Percentiles rank a stretch among this genome's conserved stretches.
phyloP scores from a whole-genome alignment of 2,797 vertebrate genomes.

The Danio jaintianensis region DNA sequence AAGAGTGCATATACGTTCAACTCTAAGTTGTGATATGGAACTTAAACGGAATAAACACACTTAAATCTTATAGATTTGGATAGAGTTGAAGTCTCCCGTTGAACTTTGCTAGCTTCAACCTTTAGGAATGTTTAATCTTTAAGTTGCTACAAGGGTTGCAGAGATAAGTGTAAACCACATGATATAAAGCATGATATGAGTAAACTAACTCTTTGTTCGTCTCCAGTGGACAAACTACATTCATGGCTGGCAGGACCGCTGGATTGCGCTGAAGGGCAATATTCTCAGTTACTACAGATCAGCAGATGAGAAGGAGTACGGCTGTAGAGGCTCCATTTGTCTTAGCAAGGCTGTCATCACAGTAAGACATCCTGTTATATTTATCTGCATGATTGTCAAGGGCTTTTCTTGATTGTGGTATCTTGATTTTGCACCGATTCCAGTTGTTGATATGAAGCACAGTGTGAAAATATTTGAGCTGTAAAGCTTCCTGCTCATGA shows the following conservation, averaged over 20 bases:
- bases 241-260: conserved; percentile 98
- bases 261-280: conserved; percentile 95
- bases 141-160: neutral
- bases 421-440: neutral
- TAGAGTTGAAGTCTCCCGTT: neutral
- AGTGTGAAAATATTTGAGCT: neutral
- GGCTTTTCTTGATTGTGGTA: neutral
- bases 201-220: conserved; percentile 32
- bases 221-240: conserved; percentile 98
- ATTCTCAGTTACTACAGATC: conserved; percentile 98
- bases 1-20: neutral
- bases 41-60: neutral
- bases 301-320: conserved; percentile 94
- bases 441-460: neutral
- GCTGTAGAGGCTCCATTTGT: conserved; percentile 96
- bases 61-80: neutral
- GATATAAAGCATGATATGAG: neutral
- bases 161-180: conserved; percentile 9
- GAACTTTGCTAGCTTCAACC: conserved; percentile 16
- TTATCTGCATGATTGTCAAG: neutral
- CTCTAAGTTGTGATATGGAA: neutral
- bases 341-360: conserved; percentile 97
- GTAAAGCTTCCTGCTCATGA: neutral
- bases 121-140: conserved; percentile 21
- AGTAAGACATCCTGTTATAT: conserved; percentile 76